These are phyloP conservation scores for Catocala fraxini DNA, from an alignment of 2,888 invertebrate species.

Conservation along the genomic window DNA sequence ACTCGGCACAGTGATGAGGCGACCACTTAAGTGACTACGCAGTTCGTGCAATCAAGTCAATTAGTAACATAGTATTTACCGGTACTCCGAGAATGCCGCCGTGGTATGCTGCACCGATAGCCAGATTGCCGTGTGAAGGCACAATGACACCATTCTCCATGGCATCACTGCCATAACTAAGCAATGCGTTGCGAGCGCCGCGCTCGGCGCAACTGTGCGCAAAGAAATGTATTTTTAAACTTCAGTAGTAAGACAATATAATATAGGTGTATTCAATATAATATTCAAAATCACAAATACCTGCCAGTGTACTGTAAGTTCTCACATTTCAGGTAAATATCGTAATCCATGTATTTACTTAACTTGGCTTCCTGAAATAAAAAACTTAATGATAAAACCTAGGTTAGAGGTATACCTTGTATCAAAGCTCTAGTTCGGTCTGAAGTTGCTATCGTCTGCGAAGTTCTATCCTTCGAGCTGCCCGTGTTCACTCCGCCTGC, in stretches of 20 bases:
- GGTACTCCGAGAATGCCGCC: slow-evolving; percentile 74
- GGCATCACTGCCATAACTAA: slow-evolving; percentile 61
- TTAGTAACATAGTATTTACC: slow-evolving; percentile 51
- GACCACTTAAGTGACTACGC: no score
- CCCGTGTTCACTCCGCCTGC: no score
- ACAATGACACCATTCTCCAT: slow-evolving; percentile 73
- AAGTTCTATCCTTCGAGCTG: no score
- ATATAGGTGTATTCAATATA: no score
- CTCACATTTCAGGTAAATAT: slow-evolving; percentile 94
- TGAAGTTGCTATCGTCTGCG: no score
- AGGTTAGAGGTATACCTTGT: neutral
- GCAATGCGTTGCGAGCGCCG: slow-evolving; percentile 74
- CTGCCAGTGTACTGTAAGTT: slow-evolving; percentile 95
- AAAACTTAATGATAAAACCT: neutral
- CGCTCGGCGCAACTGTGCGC: slow-evolving; percentile 75
- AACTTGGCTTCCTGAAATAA: slow-evolving; percentile 80
- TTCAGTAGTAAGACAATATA: no score
- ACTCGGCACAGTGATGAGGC: no score
- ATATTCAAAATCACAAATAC: slow-evolving; percentile 65
- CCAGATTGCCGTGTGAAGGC: slow-evolving; percentile 79
- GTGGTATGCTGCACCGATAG: slow-evolving; percentile 80
- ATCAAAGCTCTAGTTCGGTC: no score
- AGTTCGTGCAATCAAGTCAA: neutral
- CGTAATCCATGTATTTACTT: slow-evolving; percentile 88
- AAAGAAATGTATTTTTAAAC: neutral